Conservation (phyloP, 2,113 vertebrate genomes). For the Megatriorchis doriae region DNA sequence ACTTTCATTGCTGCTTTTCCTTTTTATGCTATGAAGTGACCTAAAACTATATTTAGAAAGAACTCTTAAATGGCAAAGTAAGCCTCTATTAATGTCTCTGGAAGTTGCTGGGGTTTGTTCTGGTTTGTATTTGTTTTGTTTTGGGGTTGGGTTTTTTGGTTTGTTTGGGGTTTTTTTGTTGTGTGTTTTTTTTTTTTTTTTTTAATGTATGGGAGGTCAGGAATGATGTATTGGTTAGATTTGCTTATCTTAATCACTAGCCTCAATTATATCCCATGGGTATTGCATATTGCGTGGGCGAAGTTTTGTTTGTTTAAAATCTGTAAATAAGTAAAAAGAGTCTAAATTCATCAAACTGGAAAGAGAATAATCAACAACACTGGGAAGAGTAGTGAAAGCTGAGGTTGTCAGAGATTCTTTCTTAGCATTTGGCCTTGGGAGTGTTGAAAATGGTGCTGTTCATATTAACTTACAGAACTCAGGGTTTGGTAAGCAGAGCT, state of each 20-base stretch:
- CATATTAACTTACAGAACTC: not conserved
- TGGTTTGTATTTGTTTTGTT: not conserved
- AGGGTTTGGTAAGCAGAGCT: not conserved
- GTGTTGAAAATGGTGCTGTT: not conserved
- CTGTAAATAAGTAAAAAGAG: not conserved
- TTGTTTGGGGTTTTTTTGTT: not conserved
- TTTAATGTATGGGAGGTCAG: not conserved
- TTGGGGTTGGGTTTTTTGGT: too few relatives aligned
- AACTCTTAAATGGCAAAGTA: not conserved
- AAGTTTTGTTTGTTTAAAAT: not conserved
- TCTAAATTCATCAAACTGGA: not conserved
- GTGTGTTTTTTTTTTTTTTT: not conserved
- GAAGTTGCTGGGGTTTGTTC: not conserved
- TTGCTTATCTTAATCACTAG: not conserved
- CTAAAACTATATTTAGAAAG: not conserved
- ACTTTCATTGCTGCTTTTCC: not conserved
- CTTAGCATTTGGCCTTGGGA: not conserved
- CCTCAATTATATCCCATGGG: not conserved
- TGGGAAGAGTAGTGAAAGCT: not conserved
- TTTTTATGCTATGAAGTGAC: not conserved
- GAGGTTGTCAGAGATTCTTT: not conserved
- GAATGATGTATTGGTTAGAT: not conserved
- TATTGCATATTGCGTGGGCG: not conserved
- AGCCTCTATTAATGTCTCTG: not conserved
- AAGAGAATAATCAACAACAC: not conserved